Percentiles rank a stretch among this genome's conserved stretches.
phyloP scores from a whole-genome alignment of 2,797 vertebrate species.

The Tadarida brasiliensis region DNA sequence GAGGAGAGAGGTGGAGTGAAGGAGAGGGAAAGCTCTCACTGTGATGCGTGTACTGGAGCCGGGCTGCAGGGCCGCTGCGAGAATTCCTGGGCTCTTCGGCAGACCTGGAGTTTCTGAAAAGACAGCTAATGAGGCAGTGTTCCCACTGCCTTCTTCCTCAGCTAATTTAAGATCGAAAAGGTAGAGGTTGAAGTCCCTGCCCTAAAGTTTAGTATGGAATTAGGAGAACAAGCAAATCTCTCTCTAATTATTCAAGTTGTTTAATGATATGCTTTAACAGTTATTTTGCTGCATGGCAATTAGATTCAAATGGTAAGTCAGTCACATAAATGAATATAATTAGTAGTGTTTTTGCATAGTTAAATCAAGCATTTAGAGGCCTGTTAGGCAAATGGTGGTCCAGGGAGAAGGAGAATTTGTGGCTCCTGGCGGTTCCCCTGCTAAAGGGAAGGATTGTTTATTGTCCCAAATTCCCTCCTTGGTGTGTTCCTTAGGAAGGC shows the following conservation, averaged over 20 bases:
- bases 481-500: neutral
- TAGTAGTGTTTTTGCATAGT: conserved; percentile 80
- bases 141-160: neutral
- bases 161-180: conserved; percentile 75
- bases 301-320: conserved; percentile 84
- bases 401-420: conserved; percentile 58
- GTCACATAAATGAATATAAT: conserved; percentile 85
- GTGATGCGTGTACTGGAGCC: neutral
- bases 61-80: neutral
- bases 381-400: conserved; percentile 72
- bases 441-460: neutral
- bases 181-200: conserved; percentile 61
- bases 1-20: neutral
- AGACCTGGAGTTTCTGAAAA: conserved; percentile 1
- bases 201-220: conserved; percentile 71
- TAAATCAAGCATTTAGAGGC: conserved; percentile 79
- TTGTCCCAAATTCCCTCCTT: neutral
- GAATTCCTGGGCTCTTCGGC: neutral
- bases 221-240: conserved; percentile 77
- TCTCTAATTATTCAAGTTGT: conserved; percentile 83
- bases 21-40: neutral
- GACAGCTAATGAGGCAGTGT: neutral
- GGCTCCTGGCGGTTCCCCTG: neutral
- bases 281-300: conserved; percentile 85
- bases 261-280: conserved; percentile 85